A percentile compares a stretch with the other conserved stretches of the same genome.
Evolutionary conservation across 35 echinoderm and acorn worm species (phyloP).

Genomic region (Apostichopus parvimensis): DNA sequence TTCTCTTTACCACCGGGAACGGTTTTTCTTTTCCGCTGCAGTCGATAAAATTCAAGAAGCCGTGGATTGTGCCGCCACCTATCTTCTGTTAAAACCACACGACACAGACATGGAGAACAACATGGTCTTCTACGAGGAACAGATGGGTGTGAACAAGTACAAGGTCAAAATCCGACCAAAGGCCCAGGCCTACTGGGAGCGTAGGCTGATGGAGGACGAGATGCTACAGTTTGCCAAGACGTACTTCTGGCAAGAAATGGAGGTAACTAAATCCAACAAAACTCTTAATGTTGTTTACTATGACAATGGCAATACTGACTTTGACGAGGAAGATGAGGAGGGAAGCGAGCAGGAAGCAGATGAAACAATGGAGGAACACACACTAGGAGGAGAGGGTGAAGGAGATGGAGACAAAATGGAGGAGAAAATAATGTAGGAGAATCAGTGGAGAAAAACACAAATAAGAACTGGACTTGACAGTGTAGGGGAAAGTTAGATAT

Average conservation of each 20-base stretch:
- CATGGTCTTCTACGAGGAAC: constrained; percentile 76
- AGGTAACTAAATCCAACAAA: constrained; percentile 60
- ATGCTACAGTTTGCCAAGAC: constrained; percentile 74
- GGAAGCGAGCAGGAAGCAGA: background rate
- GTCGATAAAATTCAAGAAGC: constrained; percentile 62
- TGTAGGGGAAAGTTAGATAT: no score
- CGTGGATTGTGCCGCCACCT: constrained; percentile 49
- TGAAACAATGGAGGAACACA: constrained; percentile 12
- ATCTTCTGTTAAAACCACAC: constrained; percentile 62
- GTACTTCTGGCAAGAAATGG: constrained; percentile 79
- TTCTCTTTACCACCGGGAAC: no score
- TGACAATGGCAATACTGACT: constrained; percentile 9
- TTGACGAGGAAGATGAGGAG: constrained; percentile 34
- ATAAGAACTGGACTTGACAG: background rate
- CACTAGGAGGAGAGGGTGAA: constrained; percentile 11
- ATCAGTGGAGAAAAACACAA: background rate
- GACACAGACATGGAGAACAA: constrained; percentile 80
- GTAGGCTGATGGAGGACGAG: constrained; percentile 55
- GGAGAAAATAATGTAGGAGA: background rate
- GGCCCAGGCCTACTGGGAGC: constrained; percentile 56
- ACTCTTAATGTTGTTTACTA: background rate
- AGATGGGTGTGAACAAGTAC: constrained; percentile 50
- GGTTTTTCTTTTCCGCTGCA: constrained; percentile 32
- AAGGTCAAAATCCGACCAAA: constrained; percentile 58
- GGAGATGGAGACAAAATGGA: constrained; percentile 14